These are phyloP conservation scores for Amia ocellicauda DNA, from an alignment of 2,113 vertebrate species.

Conservation along the genomic window DNA sequence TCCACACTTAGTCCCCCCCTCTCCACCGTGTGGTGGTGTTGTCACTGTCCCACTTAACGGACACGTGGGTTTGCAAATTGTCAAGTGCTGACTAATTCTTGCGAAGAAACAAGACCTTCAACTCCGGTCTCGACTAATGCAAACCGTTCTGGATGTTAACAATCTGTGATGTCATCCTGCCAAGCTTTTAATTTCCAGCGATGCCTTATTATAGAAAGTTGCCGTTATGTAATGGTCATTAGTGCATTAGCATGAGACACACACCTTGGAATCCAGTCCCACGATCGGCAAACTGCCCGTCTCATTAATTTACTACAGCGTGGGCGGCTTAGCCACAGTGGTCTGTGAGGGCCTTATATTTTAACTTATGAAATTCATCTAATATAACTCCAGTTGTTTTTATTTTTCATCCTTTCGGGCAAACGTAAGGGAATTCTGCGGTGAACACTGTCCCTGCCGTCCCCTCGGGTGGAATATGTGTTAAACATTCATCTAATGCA, in stretches of 20 bases:
- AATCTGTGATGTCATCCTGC: not conserved
- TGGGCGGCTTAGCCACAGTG: no score
- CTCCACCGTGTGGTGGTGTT: not conserved
- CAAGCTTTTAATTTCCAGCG: not conserved
- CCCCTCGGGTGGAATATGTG: no score
- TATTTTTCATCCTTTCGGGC: no score
- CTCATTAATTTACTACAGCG: no score
- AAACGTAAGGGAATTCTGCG: no score
- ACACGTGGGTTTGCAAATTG: not conserved
- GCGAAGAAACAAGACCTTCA: not conserved
- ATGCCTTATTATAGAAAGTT: not conserved
- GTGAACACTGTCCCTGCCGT: no score
- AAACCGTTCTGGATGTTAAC: not conserved
- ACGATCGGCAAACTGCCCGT: no score
- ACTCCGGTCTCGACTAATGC: not conserved
- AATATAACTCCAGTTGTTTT: no score
- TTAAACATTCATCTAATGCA: no score
- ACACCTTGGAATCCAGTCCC: no score
- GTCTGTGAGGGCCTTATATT: no score
- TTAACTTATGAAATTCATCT: no score
- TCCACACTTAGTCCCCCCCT: not conserved
- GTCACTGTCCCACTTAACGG: not conserved
- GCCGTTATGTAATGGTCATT: conserved; percentile 47
- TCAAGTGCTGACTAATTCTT: conserved; percentile 8
- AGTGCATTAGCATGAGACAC: conserved; percentile 54